Evolutionary conservation across 2,113 vertebrate genomes (phyloP).

Genomic region (Poicephalus gulielmi): DNA sequence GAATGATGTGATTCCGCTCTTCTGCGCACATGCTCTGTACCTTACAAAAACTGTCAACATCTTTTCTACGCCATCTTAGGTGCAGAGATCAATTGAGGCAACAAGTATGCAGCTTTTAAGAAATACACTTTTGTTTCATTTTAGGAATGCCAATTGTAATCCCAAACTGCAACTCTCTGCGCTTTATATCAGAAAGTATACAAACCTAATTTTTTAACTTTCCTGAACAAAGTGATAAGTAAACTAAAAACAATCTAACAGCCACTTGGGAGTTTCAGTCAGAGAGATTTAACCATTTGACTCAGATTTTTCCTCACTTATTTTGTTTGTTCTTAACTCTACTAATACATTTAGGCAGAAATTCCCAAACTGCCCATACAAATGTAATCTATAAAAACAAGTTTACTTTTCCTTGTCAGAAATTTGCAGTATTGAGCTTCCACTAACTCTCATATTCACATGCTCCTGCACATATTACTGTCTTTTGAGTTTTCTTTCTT

Average conservation of each 20-base stretch:
- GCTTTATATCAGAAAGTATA: background rate
- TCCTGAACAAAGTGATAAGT: background rate
- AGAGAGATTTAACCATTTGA: background rate
- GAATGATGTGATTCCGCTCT: background rate
- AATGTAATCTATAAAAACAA: background rate
- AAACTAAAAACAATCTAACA: background rate
- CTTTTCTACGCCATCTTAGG: background rate
- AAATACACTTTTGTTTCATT: background rate
- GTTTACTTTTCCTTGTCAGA: background rate
- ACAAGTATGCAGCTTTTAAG: background rate
- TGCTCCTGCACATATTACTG: background rate
- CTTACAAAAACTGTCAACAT: background rate
- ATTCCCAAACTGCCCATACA: background rate
- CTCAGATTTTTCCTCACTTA: background rate
- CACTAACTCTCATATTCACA: background rate
- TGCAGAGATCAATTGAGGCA: background rate
- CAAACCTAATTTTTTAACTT: background rate
- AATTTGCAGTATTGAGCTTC: background rate
- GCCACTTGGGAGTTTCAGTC: background rate
- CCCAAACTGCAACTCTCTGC: background rate
- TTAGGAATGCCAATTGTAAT: background rate
- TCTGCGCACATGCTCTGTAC: background rate
- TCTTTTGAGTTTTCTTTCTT: background rate
- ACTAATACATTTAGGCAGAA: background rate
- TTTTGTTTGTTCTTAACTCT: background rate